Base-by-base conservation (phyloP, 2,888 invertebrate genomes). In the Drosophila nr. perissopoda region DNA sequence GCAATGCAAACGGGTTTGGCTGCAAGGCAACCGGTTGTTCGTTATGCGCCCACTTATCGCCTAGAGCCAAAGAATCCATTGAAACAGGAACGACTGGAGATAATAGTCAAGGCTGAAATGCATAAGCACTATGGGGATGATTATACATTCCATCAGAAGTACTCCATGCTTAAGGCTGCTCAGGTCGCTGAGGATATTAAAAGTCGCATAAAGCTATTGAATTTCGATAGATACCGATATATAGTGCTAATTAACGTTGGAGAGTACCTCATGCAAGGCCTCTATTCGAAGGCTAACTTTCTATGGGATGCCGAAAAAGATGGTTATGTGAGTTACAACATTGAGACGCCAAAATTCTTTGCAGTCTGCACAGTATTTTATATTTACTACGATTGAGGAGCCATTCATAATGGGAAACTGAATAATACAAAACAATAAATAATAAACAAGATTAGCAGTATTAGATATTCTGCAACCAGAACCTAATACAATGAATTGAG, bases 271-370 rank as follows among this genome's bases (percentile, higher is more conserved):
- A 92, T 92, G 92, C 93, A 93, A 80, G 92, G 92, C 38, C 91
- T 88, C 63, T 85, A 87, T 57, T 91, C 91, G 2, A 79, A 89
- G 68, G 84, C 89, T 0, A 91, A 91, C 56, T 93, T 93, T 67
- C 72, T 93, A 5, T 93, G 93, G 93, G 93, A 93, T 76, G 90
- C 91, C 21, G 90, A 91, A 18, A 90, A 83, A 33, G 93, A 93
- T 77, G 92, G 92, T 11, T 92, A 90, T 65, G 82, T 93, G 6
- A 90, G 89, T 27, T 92, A 93, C 56, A 81, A 83, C 21, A 83
- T 91, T 67, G 92, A 93, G 54, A 90, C 86, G 5, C 91, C 92
- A 2, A 89, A 88, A 38, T 91, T 90, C 68, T 93, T 92, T 76
- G 93, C 91, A 21, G 81, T 91, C 65, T 93, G 91, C 51, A 90